Evolutionary conservation across 2,113 vertebrate genomes (phyloP).

Genomic region (Solenodon paradoxus): DNA sequence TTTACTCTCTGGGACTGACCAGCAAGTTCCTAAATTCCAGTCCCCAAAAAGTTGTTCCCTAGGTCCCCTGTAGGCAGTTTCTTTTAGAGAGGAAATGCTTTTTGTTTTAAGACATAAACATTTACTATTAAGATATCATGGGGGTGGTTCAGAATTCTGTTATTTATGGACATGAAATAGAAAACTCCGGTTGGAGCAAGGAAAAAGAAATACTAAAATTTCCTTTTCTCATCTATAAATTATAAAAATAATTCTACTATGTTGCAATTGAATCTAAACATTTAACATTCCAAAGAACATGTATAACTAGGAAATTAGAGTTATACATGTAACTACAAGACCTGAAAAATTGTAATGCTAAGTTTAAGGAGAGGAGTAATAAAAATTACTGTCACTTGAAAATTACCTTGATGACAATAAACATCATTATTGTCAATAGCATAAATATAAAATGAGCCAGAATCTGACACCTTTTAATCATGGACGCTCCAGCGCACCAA

Average conservation of each 20-base stretch:
- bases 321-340: background rate
- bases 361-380: background rate
- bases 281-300: background rate
- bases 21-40: background rate
- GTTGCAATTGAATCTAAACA: background rate
- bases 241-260: background rate
- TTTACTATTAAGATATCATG: background rate
- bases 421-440: background rate
- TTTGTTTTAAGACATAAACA: background rate
- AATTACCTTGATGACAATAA: background rate
- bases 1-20: background rate
- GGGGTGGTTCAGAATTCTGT: background rate
- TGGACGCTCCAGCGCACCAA: background rate
- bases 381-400: background rate
- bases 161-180: constrained; percentile 12
- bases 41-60: background rate
- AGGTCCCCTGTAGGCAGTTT: background rate
- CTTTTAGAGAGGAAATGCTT: background rate
- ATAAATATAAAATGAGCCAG: background rate
- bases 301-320: background rate
- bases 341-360: background rate
- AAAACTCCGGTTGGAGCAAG: background rate
- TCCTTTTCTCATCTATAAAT: background rate
- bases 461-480: background rate
- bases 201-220: background rate